Base-by-base conservation (phyloP, 2,888 invertebrate species). In the Brachyptera putata region DNA sequence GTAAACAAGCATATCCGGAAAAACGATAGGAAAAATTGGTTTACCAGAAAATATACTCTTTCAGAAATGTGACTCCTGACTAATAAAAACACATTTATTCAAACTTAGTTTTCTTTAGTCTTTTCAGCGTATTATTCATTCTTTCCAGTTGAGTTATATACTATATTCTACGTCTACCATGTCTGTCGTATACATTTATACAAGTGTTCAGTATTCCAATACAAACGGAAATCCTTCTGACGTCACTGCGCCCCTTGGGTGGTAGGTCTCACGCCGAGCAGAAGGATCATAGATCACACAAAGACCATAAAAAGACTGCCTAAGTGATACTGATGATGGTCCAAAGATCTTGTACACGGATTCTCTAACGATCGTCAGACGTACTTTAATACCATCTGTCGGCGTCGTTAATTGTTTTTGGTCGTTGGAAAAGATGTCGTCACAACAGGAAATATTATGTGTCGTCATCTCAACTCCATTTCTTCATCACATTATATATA, bases 1-100 rank as follows among this genome's bases (percentile, higher is more conserved):
- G 53, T 53, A 53, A 53, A 53, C 53, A 53, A 53, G 53, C 34
- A 53, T 34, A 53, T 53, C 53, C 53, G 53, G 53, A 7, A 53
- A 53, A 53, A 5, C 18, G 34, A n/a, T 18, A 21, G 16, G 21
- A 22, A 36, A 53, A 34, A 53, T 53, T 18, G 36, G 34, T 36
- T 34, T 18, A 53, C 34, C 34, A 36, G 34, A 36, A 53, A 53
- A 53, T 53, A 34, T 34, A 53, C 46, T n/a, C n/a, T 24, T 46
- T 22, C 46, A n/a, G n/a, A n/a, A 46, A 24, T 46, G 46, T 46
- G 9, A 16, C 24, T 46, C 46, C 16, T 46, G 5, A 30, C 16
- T 46, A 46, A 46, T 16, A 30, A 46, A 46, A 46, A n/a, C 46
- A 46, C 46, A 24, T 46, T 46, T 41, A 41, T 41, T 41, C 41